phyloP scores from a whole-genome alignment of 1,140 invertebrate species.

The Drosophila saltans region DNA sequence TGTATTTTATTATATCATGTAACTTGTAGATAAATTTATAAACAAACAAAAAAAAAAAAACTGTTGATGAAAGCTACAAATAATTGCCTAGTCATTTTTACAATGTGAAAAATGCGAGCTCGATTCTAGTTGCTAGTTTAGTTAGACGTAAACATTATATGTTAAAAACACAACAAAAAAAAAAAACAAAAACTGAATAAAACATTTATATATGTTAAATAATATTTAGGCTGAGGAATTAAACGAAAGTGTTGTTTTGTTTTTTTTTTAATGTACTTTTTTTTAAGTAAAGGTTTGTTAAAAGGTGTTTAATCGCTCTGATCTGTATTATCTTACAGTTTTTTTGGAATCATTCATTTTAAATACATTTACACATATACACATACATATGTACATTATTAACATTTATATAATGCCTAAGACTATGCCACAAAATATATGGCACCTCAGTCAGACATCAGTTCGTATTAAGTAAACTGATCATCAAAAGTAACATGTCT shows the following conservation, averaged over 20 bases:
- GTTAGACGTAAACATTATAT: constrained; percentile 49
- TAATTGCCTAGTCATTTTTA: constrained; percentile 82
- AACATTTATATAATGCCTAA: not conserved
- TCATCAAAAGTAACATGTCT: too few relatives aligned
- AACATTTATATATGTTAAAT: constrained; percentile 40
- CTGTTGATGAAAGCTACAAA: constrained; percentile 63
- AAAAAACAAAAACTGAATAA: constrained; percentile 20
- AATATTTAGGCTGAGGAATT: constrained; percentile 58
- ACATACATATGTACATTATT: not conserved
- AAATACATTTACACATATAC: not conserved
- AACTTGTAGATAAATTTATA: constrained; percentile 40
- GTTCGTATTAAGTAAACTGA: not conserved
- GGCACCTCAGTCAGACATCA: too few relatives aligned
- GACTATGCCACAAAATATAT: not conserved
- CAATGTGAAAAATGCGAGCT: constrained; percentile 78
- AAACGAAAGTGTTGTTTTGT: constrained; percentile 28
- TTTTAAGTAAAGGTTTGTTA: too few relatives aligned
- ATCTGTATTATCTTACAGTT: too few relatives aligned
- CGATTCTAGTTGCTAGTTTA: constrained; percentile 69
- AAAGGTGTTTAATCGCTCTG: too few relatives aligned
- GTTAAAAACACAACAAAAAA: not conserved
- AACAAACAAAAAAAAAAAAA: constrained; percentile 7
- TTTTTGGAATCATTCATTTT: too few relatives aligned
- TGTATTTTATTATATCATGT: constrained; percentile 21
- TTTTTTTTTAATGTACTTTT: constrained; percentile 17